A percentile compares a stretch with the other conserved stretches of the same genome.
Conservation (phyloP, 2,797 vertebrate species). For the Silurus aristotelis region DNA sequence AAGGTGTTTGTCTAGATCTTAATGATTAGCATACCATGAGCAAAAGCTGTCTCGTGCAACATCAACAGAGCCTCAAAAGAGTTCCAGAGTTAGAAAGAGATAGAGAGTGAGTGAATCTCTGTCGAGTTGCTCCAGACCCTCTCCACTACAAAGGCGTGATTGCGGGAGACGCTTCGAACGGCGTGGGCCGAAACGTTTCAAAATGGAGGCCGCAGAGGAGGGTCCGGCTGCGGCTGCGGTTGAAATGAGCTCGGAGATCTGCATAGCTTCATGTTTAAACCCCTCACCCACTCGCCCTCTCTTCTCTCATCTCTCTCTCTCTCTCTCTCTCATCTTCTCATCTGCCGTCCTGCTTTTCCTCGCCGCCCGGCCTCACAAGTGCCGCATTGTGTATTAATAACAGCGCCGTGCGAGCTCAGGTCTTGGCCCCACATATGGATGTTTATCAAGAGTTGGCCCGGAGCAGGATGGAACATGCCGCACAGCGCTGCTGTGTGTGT, state of each 20-base stretch:
- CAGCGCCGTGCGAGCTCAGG: constrained; percentile 39
- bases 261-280: constrained; percentile 35
- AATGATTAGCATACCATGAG: constrained; percentile 53
- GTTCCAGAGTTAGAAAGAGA: no score
- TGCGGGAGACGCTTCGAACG: constrained; percentile 14
- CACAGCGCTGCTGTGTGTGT: constrained; percentile 50
- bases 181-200: constrained; percentile 50
- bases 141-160: constrained; percentile 51
- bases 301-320: background rate
- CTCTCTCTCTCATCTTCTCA: constrained; percentile 4
- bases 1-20: constrained; percentile 59
- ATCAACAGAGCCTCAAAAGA: constrained; percentile 32
- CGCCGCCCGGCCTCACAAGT: constrained; percentile 45
- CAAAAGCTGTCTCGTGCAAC: constrained; percentile 52
- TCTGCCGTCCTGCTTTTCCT: background rate
- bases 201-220: constrained; percentile 46
- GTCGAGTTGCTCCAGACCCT: constrained; percentile 42
- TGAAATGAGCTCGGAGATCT: constrained; percentile 49
- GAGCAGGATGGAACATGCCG: constrained; percentile 49
- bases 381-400: constrained; percentile 56
- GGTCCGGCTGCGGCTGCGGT: constrained; percentile 22
- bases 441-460: constrained; percentile 54
- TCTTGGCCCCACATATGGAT: constrained; percentile 57
- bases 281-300: constrained; percentile 5
- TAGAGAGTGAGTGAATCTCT: constrained; percentile 22